Evolutionary conservation across 2,113 vertebrate species (phyloP).

Genomic region (Pan paniscus): DNA sequence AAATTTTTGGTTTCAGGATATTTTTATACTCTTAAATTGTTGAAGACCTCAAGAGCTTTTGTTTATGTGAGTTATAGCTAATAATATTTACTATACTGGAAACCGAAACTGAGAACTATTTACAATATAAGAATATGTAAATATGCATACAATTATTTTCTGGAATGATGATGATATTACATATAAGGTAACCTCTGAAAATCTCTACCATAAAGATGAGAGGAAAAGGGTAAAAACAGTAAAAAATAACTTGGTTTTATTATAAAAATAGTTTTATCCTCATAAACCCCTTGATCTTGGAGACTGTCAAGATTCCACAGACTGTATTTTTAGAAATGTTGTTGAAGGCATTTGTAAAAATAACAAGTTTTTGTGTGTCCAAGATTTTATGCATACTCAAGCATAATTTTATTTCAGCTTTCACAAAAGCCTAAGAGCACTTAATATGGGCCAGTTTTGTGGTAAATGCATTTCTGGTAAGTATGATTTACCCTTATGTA

Average conservation of each 20-base stretch:
- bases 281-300: neutral
- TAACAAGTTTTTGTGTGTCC: neutral
- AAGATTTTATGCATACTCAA: neutral
- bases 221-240: neutral
- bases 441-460: neutral
- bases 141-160: neutral
- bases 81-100: neutral
- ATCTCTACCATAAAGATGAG: neutral
- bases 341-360: neutral
- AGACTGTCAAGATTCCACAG: neutral
- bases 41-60: neutral
- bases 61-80: neutral
- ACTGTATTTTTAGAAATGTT: neutral
- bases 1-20: neutral
- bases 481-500: neutral
- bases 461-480: neutral
- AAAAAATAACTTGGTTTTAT: neutral
- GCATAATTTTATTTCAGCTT: neutral
- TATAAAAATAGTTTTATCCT: neutral
- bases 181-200: neutral
- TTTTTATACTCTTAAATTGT: neutral
- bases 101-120: neutral
- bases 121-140: neutral
- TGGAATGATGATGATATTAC: neutral
- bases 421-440: neutral